A percentile compares a stretch with the other conserved stretches of the same genome.
phyloP scores from a whole-genome alignment of 1,140 invertebrate genomes.

The Phenacoccus solenopsis region DNA sequence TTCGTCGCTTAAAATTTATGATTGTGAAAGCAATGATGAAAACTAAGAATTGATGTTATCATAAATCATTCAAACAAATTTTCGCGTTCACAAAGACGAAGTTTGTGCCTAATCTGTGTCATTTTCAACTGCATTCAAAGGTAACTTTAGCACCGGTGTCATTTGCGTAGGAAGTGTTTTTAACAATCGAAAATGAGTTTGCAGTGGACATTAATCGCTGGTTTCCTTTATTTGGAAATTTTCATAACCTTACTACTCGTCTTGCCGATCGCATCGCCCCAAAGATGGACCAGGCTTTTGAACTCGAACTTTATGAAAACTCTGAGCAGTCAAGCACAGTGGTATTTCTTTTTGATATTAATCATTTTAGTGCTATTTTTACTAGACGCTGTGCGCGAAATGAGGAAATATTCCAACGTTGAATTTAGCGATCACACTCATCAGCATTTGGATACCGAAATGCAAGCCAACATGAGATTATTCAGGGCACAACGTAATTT shows the following conservation, averaged over 20 bases:
- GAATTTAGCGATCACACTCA: constrained; percentile 38
- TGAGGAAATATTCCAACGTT: constrained; percentile 75
- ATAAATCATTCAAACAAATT: too few species aligned
- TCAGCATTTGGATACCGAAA: constrained; percentile 70
- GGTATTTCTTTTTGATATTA: constrained; percentile 78
- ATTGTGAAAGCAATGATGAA: too few species aligned
- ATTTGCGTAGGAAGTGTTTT: too few species aligned
- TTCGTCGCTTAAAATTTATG: too few species aligned
- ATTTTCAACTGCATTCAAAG: too few species aligned
- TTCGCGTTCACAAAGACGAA: too few species aligned
- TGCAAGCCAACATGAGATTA: constrained; percentile 84
- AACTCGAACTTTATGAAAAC: constrained; percentile 77
- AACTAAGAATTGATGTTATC: too few species aligned
- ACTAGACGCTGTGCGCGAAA: constrained; percentile 87
- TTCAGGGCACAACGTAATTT: constrained; percentile 98
- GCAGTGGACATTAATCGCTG: constrained; percentile 89
- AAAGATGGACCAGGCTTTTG: constrained; percentile 86
- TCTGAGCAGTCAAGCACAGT: constrained; percentile 63
- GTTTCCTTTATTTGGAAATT: constrained; percentile 83
- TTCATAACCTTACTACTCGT: constrained; percentile 70
- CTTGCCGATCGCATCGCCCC: constrained; percentile 70
- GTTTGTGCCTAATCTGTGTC: too few species aligned
- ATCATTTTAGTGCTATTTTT: constrained; percentile 68
- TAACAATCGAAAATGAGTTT: constrained; percentile 85
- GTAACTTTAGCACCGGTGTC: too few species aligned